phyloP scores from a whole-genome alignment of 2,797 vertebrate genomes.

The Cyclopterus lumpus region DNA sequence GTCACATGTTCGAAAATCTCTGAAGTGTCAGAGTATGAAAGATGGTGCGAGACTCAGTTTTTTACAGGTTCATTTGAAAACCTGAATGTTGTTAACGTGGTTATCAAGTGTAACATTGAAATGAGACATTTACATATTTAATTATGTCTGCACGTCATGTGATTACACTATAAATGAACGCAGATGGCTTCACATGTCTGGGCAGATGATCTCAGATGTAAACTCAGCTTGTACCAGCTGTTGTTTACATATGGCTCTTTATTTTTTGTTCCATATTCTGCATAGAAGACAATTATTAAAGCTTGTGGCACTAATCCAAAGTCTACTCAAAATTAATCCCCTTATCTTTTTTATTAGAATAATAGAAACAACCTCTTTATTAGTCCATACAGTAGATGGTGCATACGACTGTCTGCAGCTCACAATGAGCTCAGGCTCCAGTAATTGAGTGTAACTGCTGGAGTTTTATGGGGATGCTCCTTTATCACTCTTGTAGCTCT shows the following conservation, averaged over 20 bases:
- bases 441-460: neutral
- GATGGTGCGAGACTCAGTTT: constrained; percentile 20
- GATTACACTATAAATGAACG: neutral
- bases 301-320: constrained; percentile 38
- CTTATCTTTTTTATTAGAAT: constrained; percentile 16
- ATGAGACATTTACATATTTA: constrained; percentile 10
- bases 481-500: neutral
- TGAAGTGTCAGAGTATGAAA: constrained; percentile 2
- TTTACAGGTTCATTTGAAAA: constrained; percentile 4
- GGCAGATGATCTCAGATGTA: constrained; percentile 29
- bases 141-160: constrained; percentile 9
- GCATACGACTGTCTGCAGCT: neutral
- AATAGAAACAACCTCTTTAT: constrained; percentile 18
- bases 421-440: constrained; percentile 13
- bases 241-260: constrained; percentile 45
- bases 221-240: constrained; percentile 32
- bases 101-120: constrained; percentile 6
- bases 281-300: constrained; percentile 24
- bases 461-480: constrained; percentile 11
- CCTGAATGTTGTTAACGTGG: constrained; percentile 1
- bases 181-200: constrained; percentile 2
- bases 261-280: constrained; percentile 43
- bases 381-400: neutral
- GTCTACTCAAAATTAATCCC: constrained; percentile 25
- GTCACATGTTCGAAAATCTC: constrained; percentile 20